Conservation (phyloP, 2,888 invertebrate species). For the Rhaphigaster nebulosa region DNA sequence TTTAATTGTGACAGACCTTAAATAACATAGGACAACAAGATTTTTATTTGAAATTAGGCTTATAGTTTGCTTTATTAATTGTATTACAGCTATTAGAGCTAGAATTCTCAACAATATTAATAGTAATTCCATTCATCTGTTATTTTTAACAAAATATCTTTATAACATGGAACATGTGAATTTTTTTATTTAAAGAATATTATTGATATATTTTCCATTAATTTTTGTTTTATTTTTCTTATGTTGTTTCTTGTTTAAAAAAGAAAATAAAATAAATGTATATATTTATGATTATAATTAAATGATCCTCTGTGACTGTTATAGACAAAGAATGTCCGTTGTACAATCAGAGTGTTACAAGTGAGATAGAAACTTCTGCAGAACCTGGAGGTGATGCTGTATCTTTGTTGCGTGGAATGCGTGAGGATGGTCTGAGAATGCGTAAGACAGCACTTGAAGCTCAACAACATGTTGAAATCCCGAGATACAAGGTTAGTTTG, state of each 20-base stretch:
- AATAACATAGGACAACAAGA: too few relatives aligned
- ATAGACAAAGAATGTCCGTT: conserved; percentile 95
- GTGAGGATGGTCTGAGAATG: conserved; percentile 88
- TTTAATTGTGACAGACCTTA: too few relatives aligned
- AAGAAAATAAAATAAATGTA: too few relatives aligned
- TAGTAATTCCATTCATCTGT: not conserved
- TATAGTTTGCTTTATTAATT: not conserved
- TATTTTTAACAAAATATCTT: not conserved
- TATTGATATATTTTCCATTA: not conserved
- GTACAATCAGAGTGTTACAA: conserved; percentile 82
- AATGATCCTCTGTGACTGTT: conserved; percentile 64
- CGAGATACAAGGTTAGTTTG: conserved; percentile 61
- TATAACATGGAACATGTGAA: conserved; percentile 3
- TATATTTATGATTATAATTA: not conserved
- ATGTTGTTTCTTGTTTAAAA: too few relatives aligned
- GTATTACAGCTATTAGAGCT: not conserved
- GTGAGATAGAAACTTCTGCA: conserved; percentile 72
- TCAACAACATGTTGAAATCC: conserved; percentile 69
- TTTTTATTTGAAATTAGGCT: too few relatives aligned
- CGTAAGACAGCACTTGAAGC: conserved; percentile 77
- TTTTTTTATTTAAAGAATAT: conserved; percentile 29
- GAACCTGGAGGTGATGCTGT: conserved; percentile 76
- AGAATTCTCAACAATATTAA: not conserved
- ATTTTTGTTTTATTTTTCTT: not conserved
- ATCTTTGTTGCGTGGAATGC: conserved; percentile 88